phyloP scores from a whole-genome alignment of 2,113 vertebrate genomes.

The Nothocercus nigrocapillus region DNA sequence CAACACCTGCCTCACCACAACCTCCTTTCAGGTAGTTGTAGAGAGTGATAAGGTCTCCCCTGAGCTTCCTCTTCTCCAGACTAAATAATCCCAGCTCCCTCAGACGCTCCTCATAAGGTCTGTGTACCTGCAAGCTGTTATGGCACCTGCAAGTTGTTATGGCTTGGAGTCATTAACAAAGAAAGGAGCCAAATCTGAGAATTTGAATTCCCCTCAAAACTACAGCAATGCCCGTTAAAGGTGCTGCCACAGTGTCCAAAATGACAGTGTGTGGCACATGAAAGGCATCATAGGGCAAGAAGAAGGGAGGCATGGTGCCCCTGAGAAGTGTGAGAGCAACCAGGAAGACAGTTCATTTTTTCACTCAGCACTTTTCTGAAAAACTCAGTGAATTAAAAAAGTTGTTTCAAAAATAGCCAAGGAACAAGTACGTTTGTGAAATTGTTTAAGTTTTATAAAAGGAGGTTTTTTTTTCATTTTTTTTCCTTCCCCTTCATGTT shows the following conservation, averaged over 20 bases:
- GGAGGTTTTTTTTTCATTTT: not conserved
- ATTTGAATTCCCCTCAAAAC: not conserved
- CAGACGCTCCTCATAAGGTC: too few species aligned
- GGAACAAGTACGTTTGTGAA: not conserved
- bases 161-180: not conserved
- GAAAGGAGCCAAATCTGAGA: not conserved
- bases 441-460: not conserved
- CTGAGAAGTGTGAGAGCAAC: not conserved
- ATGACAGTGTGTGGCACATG: rapidly evolving
- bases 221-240: rapidly evolving
- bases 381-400: not conserved
- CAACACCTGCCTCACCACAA: too few species aligned
- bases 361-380: not conserved
- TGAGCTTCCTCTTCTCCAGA: too few species aligned
- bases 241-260: not conserved
- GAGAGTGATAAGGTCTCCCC: too few species aligned
- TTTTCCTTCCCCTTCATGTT: not conserved
- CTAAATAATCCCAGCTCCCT: too few species aligned
- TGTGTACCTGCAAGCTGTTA: not conserved
- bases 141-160: too few species aligned
- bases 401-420: not conserved
- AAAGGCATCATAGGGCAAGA: not conserved
- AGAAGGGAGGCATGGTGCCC: not conserved
- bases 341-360: not conserved
- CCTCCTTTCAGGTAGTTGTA: too few species aligned